A percentile compares a stretch with the other conserved stretches of the same genome.
Evolutionary conservation across 2,113 vertebrate species (phyloP).

Genomic region (Arothron firmamentum): DNA sequence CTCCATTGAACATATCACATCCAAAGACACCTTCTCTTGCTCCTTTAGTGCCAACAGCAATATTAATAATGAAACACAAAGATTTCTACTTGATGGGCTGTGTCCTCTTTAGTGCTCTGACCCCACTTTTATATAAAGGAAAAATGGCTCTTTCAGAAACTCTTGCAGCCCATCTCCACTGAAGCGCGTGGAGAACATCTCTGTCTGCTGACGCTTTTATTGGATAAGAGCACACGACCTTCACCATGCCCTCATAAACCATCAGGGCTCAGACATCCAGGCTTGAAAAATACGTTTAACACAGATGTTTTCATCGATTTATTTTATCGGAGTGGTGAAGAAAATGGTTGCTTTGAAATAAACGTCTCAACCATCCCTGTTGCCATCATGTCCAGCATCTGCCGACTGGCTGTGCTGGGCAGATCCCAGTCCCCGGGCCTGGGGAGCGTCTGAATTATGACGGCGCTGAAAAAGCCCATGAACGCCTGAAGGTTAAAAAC

Average conservation of each 20-base stretch:
- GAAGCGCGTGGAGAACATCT: constrained; percentile 52
- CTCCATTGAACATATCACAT: neutral
- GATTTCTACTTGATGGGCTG: constrained; percentile 49
- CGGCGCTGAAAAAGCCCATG: neutral
- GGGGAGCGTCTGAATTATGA: neutral
- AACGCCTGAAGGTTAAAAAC: constrained; percentile 19
- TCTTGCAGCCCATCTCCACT: constrained; percentile 44
- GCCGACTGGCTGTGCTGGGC: neutral
- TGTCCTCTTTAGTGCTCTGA: constrained; percentile 30
- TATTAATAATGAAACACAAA: constrained; percentile 64
- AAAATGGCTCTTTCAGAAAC: constrained; percentile 48
- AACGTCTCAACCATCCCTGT: no score
- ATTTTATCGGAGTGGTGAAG: neutral
- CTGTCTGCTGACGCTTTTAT: constrained; percentile 52
- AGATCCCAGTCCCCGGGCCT: neutral
- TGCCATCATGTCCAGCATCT: neutral
- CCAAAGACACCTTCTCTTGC: constrained; percentile 2
- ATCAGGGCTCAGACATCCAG: neutral
- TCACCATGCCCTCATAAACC: neutral
- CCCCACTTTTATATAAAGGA: constrained; percentile 54
- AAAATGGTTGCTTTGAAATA: no score
- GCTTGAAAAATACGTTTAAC: neutral
- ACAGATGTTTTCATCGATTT: neutral
- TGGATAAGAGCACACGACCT: constrained; percentile 12
- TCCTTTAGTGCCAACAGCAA: constrained; percentile 10